Percentiles rank a stretch among this genome's conserved stretches.
These are phyloP conservation scores for Rhodeus uyekii DNA, from an alignment of 2,797 vertebrate genomes.

Conservation along the genomic window DNA sequence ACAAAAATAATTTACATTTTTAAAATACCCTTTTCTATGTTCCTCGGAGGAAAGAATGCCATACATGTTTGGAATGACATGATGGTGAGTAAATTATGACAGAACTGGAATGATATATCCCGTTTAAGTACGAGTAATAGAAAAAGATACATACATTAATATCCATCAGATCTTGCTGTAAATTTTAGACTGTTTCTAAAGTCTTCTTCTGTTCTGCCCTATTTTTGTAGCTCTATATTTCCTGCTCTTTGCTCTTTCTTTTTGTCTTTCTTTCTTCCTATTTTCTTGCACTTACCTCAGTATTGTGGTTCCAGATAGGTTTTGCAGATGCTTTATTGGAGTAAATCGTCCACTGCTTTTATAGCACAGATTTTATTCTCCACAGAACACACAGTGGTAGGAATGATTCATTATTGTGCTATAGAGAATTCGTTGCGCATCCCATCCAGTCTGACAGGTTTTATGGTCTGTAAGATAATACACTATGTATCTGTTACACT, in stretches of 20 bases:
- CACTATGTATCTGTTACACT: background rate
- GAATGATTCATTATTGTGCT: slow-evolving; percentile 11
- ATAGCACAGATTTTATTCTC: background rate
- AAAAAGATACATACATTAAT: background rate
- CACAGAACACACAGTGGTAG: background rate
- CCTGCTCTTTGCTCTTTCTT: no score
- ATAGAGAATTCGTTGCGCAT: background rate
- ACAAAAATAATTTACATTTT: background rate
- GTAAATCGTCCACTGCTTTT: background rate
- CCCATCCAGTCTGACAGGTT: background rate
- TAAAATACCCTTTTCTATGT: background rate
- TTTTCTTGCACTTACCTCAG: slow-evolving; percentile 10
- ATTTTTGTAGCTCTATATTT: background rate
- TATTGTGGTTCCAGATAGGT: background rate
- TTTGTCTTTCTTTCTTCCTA: background rate
- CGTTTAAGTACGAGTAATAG: background rate
- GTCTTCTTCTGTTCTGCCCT: background rate
- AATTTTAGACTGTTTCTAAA: background rate
- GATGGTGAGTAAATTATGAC: background rate
- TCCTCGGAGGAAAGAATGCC: background rate
- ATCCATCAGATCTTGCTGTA: background rate
- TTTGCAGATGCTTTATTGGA: background rate
- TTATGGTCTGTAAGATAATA: background rate
- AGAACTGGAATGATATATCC: background rate
- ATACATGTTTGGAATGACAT: background rate